Conservation (phyloP, 2,113 vertebrate species). For the Eulacestoma nigropectus region DNA sequence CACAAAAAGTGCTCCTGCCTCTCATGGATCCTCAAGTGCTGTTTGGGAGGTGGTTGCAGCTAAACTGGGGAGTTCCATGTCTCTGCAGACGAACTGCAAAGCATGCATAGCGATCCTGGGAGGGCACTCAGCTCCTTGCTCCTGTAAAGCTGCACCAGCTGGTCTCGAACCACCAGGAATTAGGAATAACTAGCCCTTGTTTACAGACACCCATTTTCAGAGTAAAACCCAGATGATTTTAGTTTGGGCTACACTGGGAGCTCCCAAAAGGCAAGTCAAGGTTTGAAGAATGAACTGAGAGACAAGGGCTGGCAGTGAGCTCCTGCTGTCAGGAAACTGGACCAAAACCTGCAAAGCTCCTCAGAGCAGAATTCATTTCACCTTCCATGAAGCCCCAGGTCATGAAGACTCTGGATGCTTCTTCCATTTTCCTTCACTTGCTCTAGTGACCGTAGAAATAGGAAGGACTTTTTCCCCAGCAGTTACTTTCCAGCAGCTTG, state of each 20-base stretch:
- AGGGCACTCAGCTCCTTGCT: neutral
- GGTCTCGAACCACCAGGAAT: neutral
- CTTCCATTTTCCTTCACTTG: neutral
- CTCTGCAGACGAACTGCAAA: neutral
- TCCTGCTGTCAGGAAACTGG: neutral
- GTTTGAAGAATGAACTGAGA: neutral
- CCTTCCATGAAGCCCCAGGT: neutral
- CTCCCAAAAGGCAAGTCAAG: neutral
- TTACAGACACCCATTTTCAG: neutral
- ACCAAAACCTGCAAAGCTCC: neutral
- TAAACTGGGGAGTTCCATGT: neutral
- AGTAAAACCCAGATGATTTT: neutral
- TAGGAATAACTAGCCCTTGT: neutral
- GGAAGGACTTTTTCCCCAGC: neutral
- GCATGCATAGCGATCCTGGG: neutral
- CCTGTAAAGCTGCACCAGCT: neutral
- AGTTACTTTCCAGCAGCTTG: neutral
- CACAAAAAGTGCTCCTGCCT: neutral
- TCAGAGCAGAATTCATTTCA: neutral
- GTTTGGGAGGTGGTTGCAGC: neutral
- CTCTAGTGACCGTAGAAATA: neutral
- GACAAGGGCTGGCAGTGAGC: neutral
- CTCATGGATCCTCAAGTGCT: neutral
- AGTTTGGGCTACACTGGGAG: neutral
- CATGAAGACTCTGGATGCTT: neutral